A percentile compares a stretch with the other conserved stretches of the same genome.
Conservation (phyloP, 2,888 invertebrate genomes). For the Lacanobia oleracea region DNA sequence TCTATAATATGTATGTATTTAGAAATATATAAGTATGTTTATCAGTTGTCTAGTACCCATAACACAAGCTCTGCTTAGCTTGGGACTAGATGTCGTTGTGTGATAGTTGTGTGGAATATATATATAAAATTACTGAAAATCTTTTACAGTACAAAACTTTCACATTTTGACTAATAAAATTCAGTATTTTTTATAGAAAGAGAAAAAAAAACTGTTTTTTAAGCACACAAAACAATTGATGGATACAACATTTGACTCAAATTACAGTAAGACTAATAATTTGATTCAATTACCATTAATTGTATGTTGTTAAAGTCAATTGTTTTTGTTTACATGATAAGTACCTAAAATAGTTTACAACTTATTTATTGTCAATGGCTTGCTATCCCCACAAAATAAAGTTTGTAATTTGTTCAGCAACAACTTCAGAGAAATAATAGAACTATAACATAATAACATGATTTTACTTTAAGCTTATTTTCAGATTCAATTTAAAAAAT, state of each 20-base stretch:
- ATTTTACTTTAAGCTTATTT: not conserved
- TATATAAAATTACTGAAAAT: conserved; percentile 13
- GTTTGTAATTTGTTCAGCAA: not conserved
- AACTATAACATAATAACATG: conserved; percentile 5
- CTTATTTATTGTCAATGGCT: not conserved
- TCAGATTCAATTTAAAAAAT: not conserved
- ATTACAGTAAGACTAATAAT: conserved; percentile 20
- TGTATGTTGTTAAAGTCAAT: conserved; percentile 23
- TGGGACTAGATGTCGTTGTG: too few relatives aligned
- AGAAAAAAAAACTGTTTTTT: too few relatives aligned
- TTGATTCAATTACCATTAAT: conserved; percentile 32
- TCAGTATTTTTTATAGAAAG: not conserved
- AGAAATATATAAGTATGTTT: too few relatives aligned
- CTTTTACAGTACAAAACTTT: conserved; percentile 15
- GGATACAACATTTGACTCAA: conserved; percentile 2
- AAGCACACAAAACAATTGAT: conserved; percentile 12
- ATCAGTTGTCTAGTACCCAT: too few relatives aligned
- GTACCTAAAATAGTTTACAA: not conserved
- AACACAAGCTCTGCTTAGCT: too few relatives aligned
- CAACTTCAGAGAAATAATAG: not conserved
- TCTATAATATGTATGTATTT: too few relatives aligned
- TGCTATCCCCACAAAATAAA: not conserved
- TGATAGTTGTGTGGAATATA: too few relatives aligned
- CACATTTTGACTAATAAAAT: conserved; percentile 17
- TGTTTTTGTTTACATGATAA: not conserved